Base-by-base conservation (phyloP, 2,797 vertebrate species). In the Rhynchonycteris naso region DNA sequence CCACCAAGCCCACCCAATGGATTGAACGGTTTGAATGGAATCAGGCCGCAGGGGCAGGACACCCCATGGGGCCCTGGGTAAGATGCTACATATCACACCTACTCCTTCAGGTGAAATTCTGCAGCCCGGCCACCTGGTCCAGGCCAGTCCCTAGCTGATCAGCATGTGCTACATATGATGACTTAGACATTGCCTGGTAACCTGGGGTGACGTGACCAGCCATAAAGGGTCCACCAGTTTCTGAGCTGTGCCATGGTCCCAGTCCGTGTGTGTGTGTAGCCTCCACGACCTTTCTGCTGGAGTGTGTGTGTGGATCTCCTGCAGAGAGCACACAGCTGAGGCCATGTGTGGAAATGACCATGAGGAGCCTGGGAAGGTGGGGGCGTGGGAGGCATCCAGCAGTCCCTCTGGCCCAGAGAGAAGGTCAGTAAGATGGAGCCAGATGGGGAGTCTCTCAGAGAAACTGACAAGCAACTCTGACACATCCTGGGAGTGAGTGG, bases 401-500 rank as follows among this genome's bases (percentile, higher is more conserved):
- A 47, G 43, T 1, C 14, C 38, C 74, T 82, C 54, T 43, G 47
- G 38, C 54, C 33, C 13, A 24, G n/a, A 33, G 58, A 61, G 12
- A 30, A 56, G 54, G 65, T 21, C 16, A 5, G 5, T 13, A 26
- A 24, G 19, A 18, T 35, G 65, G n/a, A 61, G 56, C 35, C 16
- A 89, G 52, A 10, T 24, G 35, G 65, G 21, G 26, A 65, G 19
- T 68, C 54, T 66, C 68, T 54, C 16, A 4, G 58, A 66, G 12
- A 88, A 72, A 47, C 22, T 52, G 47, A 30, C 52, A n/a, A 65
- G 58, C 33, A 54, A 18, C 19, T 28, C 38, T 94, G 88, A 91
- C 43, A 65, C 65, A 83, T 87, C 33, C 47, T 26, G n/a, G 54
- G 47, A 88, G 66, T 50, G 80, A 69, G 94, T 86, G 88, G 79